phyloP scores from a whole-genome alignment of 2,797 vertebrate species.

The Gallinago nigripennis region DNA sequence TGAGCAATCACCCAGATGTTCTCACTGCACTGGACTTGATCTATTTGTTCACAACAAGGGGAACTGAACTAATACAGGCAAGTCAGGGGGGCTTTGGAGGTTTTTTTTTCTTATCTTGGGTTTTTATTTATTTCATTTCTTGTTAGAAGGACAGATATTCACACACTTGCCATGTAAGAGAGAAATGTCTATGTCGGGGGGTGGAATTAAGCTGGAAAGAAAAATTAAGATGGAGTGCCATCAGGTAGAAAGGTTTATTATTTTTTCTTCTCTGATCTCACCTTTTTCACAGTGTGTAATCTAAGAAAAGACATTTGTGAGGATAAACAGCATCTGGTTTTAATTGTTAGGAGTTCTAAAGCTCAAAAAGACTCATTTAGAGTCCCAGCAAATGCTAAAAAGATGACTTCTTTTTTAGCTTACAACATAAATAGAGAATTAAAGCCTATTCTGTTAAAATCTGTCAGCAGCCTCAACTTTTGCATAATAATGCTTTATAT shows the following conservation, averaged over 20 bases:
- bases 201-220: too few species aligned
- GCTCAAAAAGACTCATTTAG: not conserved
- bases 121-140: not conserved
- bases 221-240: not conserved
- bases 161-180: not conserved
- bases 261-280: not conserved
- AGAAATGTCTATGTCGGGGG: not conserved
- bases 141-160: not conserved
- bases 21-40: not conserved
- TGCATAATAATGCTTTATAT: not conserved
- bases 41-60: not conserved
- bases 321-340: not conserved
- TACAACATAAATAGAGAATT: too few species aligned
- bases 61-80: not conserved
- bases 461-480: not conserved
- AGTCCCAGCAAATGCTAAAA: not conserved
- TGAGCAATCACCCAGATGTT: not conserved
- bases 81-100: not conserved
- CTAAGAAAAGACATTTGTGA: not conserved
- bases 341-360: not conserved
- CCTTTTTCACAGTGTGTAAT: not conserved
- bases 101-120: too few species aligned
- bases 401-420: not conserved
- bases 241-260: not conserved
- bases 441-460: not conserved